These are phyloP conservation scores for Lophius piscatorius DNA, from an alignment of 2,113 vertebrate species.

Conservation along the genomic window DNA sequence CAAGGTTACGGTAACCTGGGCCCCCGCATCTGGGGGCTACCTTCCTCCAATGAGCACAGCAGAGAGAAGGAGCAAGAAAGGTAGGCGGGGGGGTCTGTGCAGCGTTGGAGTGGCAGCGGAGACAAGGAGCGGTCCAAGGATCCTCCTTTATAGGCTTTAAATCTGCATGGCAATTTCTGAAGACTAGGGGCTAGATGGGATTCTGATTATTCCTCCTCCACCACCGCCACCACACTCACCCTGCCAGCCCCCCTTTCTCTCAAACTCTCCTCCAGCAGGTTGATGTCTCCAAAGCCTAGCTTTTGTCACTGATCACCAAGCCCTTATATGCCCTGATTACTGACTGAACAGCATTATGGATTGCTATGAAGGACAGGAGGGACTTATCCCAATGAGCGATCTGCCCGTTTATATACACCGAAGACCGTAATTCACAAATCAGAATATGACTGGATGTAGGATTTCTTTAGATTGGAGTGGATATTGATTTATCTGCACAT, in stretches of 20 bases:
- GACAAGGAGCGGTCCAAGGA: constrained; percentile 60
- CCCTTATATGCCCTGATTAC: constrained; percentile 73
- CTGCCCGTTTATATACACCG: constrained; percentile 15
- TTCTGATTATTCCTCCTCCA: constrained; percentile 73
- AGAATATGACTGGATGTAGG: constrained; percentile 63
- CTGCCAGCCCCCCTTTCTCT: constrained; percentile 4
- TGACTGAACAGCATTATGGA: constrained; percentile 71
- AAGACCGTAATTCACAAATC: constrained; percentile 31
- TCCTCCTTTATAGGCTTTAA: constrained; percentile 77
- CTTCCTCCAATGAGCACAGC: constrained; percentile 78
- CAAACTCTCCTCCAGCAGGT: constrained; percentile 68
- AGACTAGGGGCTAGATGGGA: constrained; percentile 63
- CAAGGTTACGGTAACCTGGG: constrained; percentile 84
- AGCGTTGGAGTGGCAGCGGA: constrained; percentile 14
- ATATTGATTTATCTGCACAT: constrained; percentile 51
- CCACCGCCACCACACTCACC: constrained; percentile 20
- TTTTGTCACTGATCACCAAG: constrained; percentile 78
- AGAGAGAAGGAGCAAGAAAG: constrained; percentile 33
- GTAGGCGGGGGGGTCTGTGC: constrained; percentile 36
- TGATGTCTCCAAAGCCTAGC: constrained; percentile 73
- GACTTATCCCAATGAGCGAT: constrained; percentile 62
- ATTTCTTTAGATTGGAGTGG: constrained; percentile 50
- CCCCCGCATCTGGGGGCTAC: constrained; percentile 74
- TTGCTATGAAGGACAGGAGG: constrained; percentile 69
- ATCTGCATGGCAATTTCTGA: constrained; percentile 82